These are phyloP conservation scores for Diachasma alloeum DNA, from an alignment of 1,140 invertebrate genomes.

Conservation along the genomic window DNA sequence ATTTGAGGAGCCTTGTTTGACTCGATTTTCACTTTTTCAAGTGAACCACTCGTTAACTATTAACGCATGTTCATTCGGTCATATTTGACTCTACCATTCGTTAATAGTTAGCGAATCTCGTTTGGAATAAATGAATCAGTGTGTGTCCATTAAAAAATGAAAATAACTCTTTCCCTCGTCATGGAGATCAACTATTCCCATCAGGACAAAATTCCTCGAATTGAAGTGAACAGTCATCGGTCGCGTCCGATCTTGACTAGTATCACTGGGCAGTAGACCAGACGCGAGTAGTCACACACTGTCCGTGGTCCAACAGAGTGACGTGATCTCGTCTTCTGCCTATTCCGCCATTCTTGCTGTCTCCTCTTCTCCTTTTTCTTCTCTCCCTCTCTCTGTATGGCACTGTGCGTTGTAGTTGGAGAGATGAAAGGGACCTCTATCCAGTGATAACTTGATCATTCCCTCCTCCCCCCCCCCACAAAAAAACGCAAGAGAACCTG, in stretches of 20 bases:
- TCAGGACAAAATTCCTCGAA: too few species aligned
- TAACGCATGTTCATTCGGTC: too few species aligned
- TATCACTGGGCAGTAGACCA: not conserved
- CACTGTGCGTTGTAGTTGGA: not conserved
- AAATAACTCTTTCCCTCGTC: too few species aligned
- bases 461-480: not conserved
- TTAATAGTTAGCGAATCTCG: too few species aligned
- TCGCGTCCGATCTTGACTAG: not conserved
- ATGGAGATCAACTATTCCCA: too few species aligned
- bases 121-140: too few species aligned
- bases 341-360: not conserved
- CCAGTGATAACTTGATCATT: not conserved
- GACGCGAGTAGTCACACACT: not conserved
- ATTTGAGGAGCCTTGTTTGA: too few species aligned
- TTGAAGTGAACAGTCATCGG: not conserved
- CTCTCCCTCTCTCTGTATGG: not conserved
- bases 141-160: too few species aligned
- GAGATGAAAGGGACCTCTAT: not conserved
- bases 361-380: not conserved
- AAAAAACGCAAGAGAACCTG: not conserved
- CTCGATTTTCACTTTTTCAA: too few species aligned
- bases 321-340: not conserved
- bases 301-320: not conserved
- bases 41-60: too few species aligned
- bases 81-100: too few species aligned